These are phyloP conservation scores for Diabrotica virgifera DNA, from an alignment of 1,140 invertebrate genomes.

Conservation along the genomic window DNA sequence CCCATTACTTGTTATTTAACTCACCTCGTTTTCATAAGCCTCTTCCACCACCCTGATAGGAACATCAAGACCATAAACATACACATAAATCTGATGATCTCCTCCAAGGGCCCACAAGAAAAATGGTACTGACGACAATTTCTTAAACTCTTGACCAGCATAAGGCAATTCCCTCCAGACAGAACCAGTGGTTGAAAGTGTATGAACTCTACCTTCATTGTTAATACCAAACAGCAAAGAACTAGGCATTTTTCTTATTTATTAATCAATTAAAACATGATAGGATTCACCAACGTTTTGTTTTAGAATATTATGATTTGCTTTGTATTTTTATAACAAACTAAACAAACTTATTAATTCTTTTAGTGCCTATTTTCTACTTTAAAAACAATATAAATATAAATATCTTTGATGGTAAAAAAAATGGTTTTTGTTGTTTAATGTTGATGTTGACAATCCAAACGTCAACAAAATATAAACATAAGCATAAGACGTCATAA, in stretches of 20 bases:
- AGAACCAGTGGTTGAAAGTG: conserved; percentile 70
- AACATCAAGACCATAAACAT: conserved; percentile 83
- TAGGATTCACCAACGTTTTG: background rate
- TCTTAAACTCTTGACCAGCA: conserved; percentile 81
- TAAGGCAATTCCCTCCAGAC: conserved; percentile 84
- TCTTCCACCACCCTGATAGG: conserved; percentile 87
- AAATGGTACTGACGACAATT: conserved; percentile 76
- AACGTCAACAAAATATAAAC: too few species aligned
- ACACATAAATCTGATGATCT: conserved; percentile 87
- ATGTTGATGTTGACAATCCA: too few species aligned
- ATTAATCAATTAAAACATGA: conserved; percentile 4
- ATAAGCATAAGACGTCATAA: too few species aligned
- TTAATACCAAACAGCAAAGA: conserved; percentile 80
- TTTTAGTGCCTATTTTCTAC: too few species aligned
- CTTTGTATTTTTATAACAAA: too few species aligned
- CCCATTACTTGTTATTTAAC: background rate
- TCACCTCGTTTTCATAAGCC: conserved; percentile 87
- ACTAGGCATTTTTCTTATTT: conserved; percentile 58
- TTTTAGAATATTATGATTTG: too few species aligned
- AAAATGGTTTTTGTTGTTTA: too few species aligned
- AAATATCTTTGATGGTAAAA: too few species aligned
- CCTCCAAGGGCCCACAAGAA: conserved; percentile 89
- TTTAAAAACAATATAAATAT: too few species aligned
- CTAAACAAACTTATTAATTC: too few species aligned
- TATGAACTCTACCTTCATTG: conserved; percentile 82